phyloP scores from a whole-genome alignment of 2,888 invertebrate genomes.

The Calameuta idolon region DNA sequence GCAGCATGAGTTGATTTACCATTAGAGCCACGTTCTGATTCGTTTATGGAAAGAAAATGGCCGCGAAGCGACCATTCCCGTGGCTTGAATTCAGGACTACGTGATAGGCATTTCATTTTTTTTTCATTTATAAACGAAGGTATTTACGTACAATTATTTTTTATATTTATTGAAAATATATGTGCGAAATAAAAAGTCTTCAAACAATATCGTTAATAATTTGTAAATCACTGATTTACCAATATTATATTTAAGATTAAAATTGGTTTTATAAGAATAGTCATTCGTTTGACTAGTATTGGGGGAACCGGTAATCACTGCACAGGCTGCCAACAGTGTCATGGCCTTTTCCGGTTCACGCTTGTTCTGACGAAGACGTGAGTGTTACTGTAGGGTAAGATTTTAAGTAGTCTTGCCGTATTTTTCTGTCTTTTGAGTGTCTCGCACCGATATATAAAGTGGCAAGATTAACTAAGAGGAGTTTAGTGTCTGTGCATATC shows the following conservation, averaged over 20 bases:
- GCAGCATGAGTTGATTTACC: not conserved
- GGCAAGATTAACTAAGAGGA: not conserved
- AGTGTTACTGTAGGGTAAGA: conserved; percentile 50
- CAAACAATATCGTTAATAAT: not conserved
- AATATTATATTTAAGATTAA: not conserved
- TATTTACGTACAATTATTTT: not conserved
- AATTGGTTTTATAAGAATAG: not conserved
- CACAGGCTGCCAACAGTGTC: conserved; percentile 39
- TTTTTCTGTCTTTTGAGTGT: not conserved
- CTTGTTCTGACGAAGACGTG: conserved; percentile 59
- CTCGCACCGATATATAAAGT: not conserved
- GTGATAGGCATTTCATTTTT: not conserved
- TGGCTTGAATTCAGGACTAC: not conserved
- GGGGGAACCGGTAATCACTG: conserved; percentile 45
- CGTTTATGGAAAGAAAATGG: not conserved
- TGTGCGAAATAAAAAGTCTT: not conserved
- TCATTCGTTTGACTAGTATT: conserved; percentile 35
- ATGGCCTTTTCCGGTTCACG: conserved; percentile 69
- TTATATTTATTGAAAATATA: not conserved
- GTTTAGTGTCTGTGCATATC: not conserved
- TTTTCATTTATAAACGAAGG: not conserved
- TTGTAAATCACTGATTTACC: not conserved
- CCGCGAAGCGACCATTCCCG: not conserved
- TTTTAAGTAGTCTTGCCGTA: conserved; percentile 17
- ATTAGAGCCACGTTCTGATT: not conserved